Base-by-base conservation (phyloP, 2,113 vertebrate species). In the Protobothrops flavoviridis region DNA sequence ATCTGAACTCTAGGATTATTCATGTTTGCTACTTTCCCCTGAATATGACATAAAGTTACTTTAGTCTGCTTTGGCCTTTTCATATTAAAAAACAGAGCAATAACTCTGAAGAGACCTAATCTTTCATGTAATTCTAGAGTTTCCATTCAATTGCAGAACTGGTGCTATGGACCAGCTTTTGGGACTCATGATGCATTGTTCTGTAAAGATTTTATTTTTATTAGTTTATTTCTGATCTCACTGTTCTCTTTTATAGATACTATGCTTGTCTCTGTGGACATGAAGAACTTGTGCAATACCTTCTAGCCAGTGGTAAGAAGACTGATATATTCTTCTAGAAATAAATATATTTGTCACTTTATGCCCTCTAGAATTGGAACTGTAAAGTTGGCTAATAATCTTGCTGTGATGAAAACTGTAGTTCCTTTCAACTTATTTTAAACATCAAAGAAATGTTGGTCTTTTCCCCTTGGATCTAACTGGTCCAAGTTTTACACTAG, bases 191-290 rank as follows among this genome's bases (percentile, higher is more conserved):
- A 6, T 90, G 50, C 29, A 33, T 48, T 29, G 24, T 92, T 90
- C 5, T 8, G 11, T 69, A 87, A 64, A 45, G 6, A 26, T 93
- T 95, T 93, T 92, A 3, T 56, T 93, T 94, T 56, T 33, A 55
- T 56, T 91, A 0, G 2, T 90, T 2, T 52, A 7, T 89, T 90
- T 89, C 21, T 96, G 7, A 90, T 56, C 94, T 86, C 85, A 50
- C 87, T 94, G 91, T 2, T 95, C 21, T 92, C 1, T 0, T 93
- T 93, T 21, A 48, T 94, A 99, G 99, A 95, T 99, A 99, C 97
- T 99, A 99, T 0, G 99, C 99, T 24, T 99, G 99, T 95, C 98
- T 99, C 45, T 99, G 99, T 96, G 99, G 99, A 90, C 99, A 99
- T 0, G 99, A 99, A 94, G 99, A 99, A 91, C 97, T 99, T 96